Base-by-base conservation (phyloP, 2,797 vertebrate genomes). In the Etheostoma perlongum region DNA sequence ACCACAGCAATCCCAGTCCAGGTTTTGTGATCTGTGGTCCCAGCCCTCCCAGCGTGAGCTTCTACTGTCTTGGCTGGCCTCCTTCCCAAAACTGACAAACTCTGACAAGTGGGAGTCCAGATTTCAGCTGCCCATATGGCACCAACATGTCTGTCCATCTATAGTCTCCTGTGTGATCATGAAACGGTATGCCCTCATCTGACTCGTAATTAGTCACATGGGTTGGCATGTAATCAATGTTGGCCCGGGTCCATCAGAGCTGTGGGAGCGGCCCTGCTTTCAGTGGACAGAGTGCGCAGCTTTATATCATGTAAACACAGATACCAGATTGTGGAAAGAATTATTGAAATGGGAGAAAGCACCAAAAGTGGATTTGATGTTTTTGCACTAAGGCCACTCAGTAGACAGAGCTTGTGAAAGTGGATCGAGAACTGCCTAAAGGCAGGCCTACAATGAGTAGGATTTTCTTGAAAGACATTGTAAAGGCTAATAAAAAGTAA, bases 181-280 rank as follows among this genome's bases (percentile, higher is more conserved):
- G 85, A 84, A 85, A 84, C 67, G 16, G 44, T 33, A 25, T 76
- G 83, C 75, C 90, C 91, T 86, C 82, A 33, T 90, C 86, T 82
- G 86, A 84, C 82, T 89, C 52, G 64, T 70, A 84, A 62, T 76
- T 44, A 49, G 87, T 92, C 93, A 95, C 91, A 81, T 93, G 93
- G 33, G 72, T 76, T 86, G 89, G 86, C 86, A 64, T 44, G 72
- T 40, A 60, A 57, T 63, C 74, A 11, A 10, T 13, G 75, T 88
- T 92, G 92, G 92, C 89, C 79, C 53, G 0, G 78, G 82, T 91
- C 89, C 84, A 89, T 67, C 13, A 0, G 57, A 27, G 52, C 85
- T 10, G 75, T 25, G 47, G 81, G 60, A 88, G 77, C 67, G 63
- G 86, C 74, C 76, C 67, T 86, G 63, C 54, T 21, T 54, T 61